Evolutionary conservation across 2,797 vertebrate genomes (phyloP), one percentile per base, ranked within the genome.

Genomic region (Mustela erminea): DNA sequence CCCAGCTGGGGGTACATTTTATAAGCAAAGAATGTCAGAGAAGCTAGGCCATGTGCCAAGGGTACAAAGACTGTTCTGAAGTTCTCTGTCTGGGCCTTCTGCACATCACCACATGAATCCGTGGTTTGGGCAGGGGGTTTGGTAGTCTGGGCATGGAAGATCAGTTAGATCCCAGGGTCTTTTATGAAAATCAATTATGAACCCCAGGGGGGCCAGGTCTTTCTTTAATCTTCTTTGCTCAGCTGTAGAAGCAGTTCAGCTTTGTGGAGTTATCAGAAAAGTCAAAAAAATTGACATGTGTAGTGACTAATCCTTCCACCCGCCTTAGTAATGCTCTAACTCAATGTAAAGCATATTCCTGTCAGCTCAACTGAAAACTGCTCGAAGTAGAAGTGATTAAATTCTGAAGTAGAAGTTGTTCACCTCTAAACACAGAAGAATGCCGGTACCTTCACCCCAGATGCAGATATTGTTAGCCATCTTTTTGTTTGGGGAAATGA

Each of bases 301-400:
- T 54, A 86, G 77, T 97, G 97, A 96, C 90, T 96, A 81, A 97
- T 95, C 92, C 70, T 10, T 7, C 89, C 41, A 62, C 68, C 96
- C n/a, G 49, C 80, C 92, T 93, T 41, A 64, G 83, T 85, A 85
- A 82, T 43, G 84, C 2, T 92, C 92, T 97, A 92, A 97, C 80
- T 89, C 91, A 89, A 41, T 27, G 80, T 49, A 88, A 85, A 96
- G 92, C 56, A n/a, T 38, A 64, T 87, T 66, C 64, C 84, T 84
- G 89, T 95, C 91, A 70, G 75, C 4, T 58, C 77, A 68, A 96
- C 85, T 41, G 43, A 54, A 95, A 88, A 90, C 41, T 49, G 18
- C 62, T 91, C 58, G 7, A 27, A 77, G 80, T 13, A 64, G 58
- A 70, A 54, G 68, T 80, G 75, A 96, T 41, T 85, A 23, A 87